These are phyloP conservation scores for Tachina fera DNA, from an alignment of 2,888 invertebrate genomes.

Conservation along the genomic window DNA sequence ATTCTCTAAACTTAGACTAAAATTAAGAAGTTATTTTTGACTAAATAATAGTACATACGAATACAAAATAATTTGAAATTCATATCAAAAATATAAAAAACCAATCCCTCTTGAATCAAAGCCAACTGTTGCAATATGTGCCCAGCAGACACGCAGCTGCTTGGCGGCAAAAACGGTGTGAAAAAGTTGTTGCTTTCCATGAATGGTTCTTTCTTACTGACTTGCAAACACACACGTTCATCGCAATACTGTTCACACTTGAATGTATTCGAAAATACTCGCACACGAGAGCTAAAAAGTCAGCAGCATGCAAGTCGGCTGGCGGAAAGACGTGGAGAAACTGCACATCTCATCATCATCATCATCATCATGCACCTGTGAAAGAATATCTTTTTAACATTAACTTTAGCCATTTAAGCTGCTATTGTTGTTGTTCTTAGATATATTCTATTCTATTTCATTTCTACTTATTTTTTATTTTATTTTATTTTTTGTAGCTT, in stretches of 20 bases:
- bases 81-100: constrained; percentile 30
- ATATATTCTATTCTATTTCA: constrained; percentile 36
- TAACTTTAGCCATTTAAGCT: constrained; percentile 42
- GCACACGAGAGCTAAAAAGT: constrained; percentile 22
- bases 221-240: constrained; percentile 37
- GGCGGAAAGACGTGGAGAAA: constrained; percentile 27
- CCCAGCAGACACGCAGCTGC: constrained; percentile 52
- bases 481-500: not conserved
- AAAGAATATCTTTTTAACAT: constrained; percentile 55
- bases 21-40: constrained; percentile 25
- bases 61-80: constrained; percentile 43
- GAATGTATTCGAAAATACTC: constrained; percentile 8
- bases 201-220: constrained; percentile 27
- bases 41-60: constrained; percentile 18
- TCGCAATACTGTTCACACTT: constrained; percentile 60
- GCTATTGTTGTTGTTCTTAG: constrained; percentile 32
- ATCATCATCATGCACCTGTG: constrained; percentile 63
- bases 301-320: not conserved
- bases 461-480: not conserved
- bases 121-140: constrained; percentile 31
- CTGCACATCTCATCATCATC: constrained; percentile 39
- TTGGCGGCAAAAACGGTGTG: constrained; percentile 57
- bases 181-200: constrained; percentile 46
- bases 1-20: constrained; percentile 7
- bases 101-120: constrained; percentile 18